Evolutionary conservation across 2,888 invertebrate genomes (phyloP).

Genomic region (Mesoligia furuncula): DNA sequence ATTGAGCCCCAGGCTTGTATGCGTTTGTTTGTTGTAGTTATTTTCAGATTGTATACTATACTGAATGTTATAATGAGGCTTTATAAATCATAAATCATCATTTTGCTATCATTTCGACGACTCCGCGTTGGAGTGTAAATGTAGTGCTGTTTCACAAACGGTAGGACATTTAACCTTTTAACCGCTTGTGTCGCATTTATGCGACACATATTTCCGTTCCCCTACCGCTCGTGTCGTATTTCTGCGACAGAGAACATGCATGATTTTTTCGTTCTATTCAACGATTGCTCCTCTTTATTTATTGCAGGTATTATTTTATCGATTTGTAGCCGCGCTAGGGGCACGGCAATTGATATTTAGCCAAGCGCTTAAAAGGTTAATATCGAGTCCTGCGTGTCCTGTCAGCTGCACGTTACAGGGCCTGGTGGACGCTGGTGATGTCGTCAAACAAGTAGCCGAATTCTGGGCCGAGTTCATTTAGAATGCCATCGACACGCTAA

Average conservation of each 20-base stretch:
- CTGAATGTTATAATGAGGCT: constrained; percentile 8
- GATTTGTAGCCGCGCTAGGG: too few species aligned
- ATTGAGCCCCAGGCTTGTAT: constrained; percentile 8
- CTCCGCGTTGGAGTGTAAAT: background rate
- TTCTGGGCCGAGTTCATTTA: background rate
- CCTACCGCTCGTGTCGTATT: too few species aligned
- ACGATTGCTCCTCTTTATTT: too few species aligned
- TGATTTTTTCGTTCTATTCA: too few species aligned
- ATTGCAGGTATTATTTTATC: too few species aligned
- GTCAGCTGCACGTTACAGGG: background rate
- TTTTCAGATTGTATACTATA: background rate
- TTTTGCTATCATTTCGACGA: background rate
- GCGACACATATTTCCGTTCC: too few species aligned
- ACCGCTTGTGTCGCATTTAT: too few species aligned
- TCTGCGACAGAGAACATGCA: too few species aligned
- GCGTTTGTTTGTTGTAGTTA: constrained; percentile 10
- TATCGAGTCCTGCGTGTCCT: background rate
- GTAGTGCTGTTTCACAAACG: too few species aligned
- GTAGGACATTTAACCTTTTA: background rate
- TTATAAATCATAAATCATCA: constrained; percentile 2
- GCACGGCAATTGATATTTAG: too few species aligned
- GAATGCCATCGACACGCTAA: background rate
- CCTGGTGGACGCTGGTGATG: background rate
- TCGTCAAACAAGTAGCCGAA: background rate
- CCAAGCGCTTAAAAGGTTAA: too few species aligned